Conservation (phyloP, 2,888 invertebrate species). For the Geotrupes spiniger region DNA sequence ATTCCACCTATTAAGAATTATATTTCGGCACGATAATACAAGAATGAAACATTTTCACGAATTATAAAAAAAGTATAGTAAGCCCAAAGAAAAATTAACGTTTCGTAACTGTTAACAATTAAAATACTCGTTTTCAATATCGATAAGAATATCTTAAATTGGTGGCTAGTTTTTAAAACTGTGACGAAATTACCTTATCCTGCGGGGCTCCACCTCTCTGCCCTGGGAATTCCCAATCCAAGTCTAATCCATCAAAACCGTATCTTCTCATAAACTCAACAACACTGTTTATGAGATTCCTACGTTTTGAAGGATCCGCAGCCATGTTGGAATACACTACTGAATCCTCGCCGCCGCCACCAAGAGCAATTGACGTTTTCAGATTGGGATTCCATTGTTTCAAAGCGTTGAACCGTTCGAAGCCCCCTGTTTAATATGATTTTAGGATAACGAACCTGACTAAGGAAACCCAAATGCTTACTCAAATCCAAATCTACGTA, state of each 20-base stretch:
- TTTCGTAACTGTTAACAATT: too few species aligned
- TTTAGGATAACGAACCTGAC: too few species aligned
- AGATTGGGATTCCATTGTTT: slow-evolving; percentile 53
- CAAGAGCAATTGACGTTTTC: slow-evolving; percentile 61
- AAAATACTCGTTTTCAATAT: background rate
- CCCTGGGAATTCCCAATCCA: slow-evolving; percentile 72
- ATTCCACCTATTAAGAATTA: slow-evolving; percentile 18
- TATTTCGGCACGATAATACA: too few species aligned
- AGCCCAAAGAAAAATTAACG: too few species aligned
- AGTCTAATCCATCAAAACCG: slow-evolving; percentile 67
- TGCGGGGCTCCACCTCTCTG: slow-evolving; percentile 49
- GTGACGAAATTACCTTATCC: slow-evolving; percentile 33
- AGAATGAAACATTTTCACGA: too few species aligned
- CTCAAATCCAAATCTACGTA: slow-evolving; percentile 57
- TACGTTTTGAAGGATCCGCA: slow-evolving; percentile 47
- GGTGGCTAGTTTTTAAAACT: slow-evolving; percentile 44
- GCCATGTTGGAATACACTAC: slow-evolving; percentile 48
- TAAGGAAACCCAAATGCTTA: too few species aligned
- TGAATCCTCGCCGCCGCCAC: slow-evolving; percentile 64
- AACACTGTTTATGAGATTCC: slow-evolving; percentile 57
- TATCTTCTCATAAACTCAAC: slow-evolving; percentile 54
- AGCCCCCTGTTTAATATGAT: too few species aligned
- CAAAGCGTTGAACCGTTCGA: too few species aligned
- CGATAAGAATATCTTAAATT: slow-evolving; percentile 26
- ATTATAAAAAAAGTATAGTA: too few species aligned